Evolutionary conservation across 2,888 invertebrate genomes (phyloP).

Genomic region (Arrhopalites spinosus): DNA sequence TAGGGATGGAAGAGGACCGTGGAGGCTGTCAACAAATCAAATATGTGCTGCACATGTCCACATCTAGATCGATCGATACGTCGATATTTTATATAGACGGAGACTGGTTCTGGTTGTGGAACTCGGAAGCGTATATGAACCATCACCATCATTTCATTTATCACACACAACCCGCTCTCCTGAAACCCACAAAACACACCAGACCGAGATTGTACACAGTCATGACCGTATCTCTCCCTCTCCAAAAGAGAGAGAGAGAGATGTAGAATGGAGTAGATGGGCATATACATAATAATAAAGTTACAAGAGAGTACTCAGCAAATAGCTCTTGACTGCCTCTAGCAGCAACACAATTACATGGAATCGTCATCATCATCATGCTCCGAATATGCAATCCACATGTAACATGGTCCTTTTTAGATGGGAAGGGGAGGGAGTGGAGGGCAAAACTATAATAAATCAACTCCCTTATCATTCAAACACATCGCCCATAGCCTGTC

Average conservation of each 20-base stretch:
- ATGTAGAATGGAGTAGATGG: not conserved
- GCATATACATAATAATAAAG: too few species aligned
- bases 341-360: not conserved
- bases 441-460: too few species aligned
- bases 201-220: not conserved
- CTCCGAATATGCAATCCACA: too few species aligned
- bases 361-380: too few species aligned
- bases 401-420: too few species aligned
- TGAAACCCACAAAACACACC: not conserved
- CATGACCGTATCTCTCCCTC: not conserved
- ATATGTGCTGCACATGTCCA: conserved; percentile 35
- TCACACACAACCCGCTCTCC: not conserved
- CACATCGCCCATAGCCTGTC: too few species aligned
- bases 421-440: too few species aligned
- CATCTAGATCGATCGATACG: conserved; percentile 37
- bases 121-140: not conserved
- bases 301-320: not conserved
- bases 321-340: not conserved
- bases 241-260: not conserved
- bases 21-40: conserved; percentile 38
- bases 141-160: conserved; percentile 7
- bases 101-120: not conserved
- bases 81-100: conserved; percentile 25
- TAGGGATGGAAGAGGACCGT: not conserved
- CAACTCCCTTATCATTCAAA: too few species aligned